Conservation (phyloP, 1,140 invertebrate genomes). For the Monomorium pharaonis region DNA sequence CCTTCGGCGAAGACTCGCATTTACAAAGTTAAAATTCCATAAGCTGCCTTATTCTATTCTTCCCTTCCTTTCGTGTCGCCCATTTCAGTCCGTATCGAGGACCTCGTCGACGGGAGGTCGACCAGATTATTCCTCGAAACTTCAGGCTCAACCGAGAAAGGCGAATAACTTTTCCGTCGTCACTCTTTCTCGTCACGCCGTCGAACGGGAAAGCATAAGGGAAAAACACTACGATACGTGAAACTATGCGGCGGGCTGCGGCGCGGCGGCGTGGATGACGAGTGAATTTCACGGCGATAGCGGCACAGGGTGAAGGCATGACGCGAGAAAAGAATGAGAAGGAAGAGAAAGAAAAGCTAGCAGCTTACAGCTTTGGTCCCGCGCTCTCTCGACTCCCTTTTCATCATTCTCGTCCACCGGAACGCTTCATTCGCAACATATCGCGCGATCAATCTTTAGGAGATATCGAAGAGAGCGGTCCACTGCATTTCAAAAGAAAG, state of each 20-base stretch:
- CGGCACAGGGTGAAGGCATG: background rate
- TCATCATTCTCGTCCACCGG: background rate
- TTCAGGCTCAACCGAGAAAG: slow-evolving; percentile 25
- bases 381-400: background rate
- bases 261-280: slow-evolving; percentile 34
- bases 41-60: slow-evolving; percentile 10
- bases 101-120: slow-evolving; percentile 35
- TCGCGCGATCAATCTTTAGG: slow-evolving; percentile 37
- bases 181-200: background rate
- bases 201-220: background rate
- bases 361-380: slow-evolving; percentile 3
- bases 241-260: slow-evolving; percentile 39
- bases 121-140: slow-evolving; percentile 49
- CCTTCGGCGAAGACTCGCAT: slow-evolving; percentile 13
- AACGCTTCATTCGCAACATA: slow-evolving; percentile 35
- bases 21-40: slow-evolving; percentile 28
- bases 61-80: background rate
- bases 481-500: background rate
- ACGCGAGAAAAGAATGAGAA: background rate
- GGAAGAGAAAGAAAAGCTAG: background rate
- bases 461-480: background rate
- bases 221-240: slow-evolving; percentile 26
- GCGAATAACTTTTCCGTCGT: slow-evolving; percentile 55
- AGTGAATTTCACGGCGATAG: slow-evolving; percentile 36
- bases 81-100: slow-evolving; percentile 22